Conservation (phyloP, 2,113 vertebrate species). For the Odobenus rosmarus region DNA sequence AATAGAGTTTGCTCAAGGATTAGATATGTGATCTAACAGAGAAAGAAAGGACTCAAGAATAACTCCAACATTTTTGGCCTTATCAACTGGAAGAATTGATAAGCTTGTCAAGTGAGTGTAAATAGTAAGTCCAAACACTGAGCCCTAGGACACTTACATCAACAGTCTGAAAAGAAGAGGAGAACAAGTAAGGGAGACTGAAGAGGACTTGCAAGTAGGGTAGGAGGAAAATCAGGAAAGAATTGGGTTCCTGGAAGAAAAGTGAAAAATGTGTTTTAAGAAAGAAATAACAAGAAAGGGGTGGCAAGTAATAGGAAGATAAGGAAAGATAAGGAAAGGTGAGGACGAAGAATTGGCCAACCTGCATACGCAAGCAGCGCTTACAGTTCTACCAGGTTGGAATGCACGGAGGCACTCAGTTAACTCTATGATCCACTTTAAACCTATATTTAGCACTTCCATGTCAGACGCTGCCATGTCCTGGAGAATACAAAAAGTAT, state of each 20-base stretch:
- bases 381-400: neutral
- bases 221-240: neutral
- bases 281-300: neutral
- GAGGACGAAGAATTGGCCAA: neutral
- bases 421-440: neutral
- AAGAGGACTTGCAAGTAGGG: neutral
- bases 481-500: neutral
- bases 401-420: neutral
- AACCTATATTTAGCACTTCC: neutral
- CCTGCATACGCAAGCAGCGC: neutral
- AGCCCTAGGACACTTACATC: neutral
- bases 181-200: neutral
- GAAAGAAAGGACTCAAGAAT: neutral
- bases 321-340: neutral
- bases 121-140: neutral
- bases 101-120: neutral
- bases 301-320: neutral
- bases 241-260: neutral
- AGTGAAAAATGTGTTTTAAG: neutral
- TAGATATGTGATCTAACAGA: neutral
- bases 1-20: neutral
- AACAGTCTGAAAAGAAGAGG: neutral
- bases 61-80: neutral
- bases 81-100: neutral
- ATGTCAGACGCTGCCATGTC: neutral